Conservation (phyloP, 2,797 vertebrate genomes). For the Poeciliopsis infans region DNA sequence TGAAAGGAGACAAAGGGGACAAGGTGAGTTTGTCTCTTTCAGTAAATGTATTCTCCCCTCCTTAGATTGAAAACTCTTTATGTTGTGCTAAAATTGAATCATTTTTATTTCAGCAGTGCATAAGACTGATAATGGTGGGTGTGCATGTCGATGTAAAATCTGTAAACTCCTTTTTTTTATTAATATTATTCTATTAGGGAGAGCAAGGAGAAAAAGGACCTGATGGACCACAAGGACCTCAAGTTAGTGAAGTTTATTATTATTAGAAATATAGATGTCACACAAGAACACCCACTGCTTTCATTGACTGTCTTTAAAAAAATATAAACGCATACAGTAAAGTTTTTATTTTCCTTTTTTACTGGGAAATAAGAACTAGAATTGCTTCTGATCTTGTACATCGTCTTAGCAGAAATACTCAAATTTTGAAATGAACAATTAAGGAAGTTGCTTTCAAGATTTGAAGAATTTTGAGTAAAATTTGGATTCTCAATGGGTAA, state of each 20-base stretch:
- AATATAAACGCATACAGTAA: not conserved
- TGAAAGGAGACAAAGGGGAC: slow-evolving; percentile 83
- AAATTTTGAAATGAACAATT: not conserved
- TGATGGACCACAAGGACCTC: slow-evolving; percentile 75
- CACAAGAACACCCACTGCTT: not conserved
- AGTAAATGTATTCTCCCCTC: slow-evolving; percentile 1
- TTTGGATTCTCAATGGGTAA: slow-evolving; percentile 43
- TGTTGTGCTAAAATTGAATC: slow-evolving; percentile 4
- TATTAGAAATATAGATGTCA: not conserved
- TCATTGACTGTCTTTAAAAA: no score
- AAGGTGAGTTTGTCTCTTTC: slow-evolving; percentile 76
- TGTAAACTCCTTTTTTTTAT: not conserved
- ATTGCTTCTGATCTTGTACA: not conserved
- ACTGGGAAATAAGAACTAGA: not conserved
- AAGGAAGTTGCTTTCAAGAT: not conserved
- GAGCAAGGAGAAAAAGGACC: slow-evolving; percentile 77
- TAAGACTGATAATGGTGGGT: not conserved
- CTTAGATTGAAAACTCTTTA: slow-evolving; percentile 19
- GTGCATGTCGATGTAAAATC: not conserved
- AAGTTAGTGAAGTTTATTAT: slow-evolving; percentile 69
- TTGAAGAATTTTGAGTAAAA: slow-evolving; percentile 30
- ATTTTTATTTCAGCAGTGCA: not conserved
- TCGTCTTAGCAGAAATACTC: not conserved
- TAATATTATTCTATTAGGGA: slow-evolving; percentile 67
- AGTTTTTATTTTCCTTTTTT: not conserved